Evolutionary conservation across 2,888 invertebrate species (phyloP), one percentile per base, ranked within the genome.

Genomic region (Erebia epiphron): DNA sequence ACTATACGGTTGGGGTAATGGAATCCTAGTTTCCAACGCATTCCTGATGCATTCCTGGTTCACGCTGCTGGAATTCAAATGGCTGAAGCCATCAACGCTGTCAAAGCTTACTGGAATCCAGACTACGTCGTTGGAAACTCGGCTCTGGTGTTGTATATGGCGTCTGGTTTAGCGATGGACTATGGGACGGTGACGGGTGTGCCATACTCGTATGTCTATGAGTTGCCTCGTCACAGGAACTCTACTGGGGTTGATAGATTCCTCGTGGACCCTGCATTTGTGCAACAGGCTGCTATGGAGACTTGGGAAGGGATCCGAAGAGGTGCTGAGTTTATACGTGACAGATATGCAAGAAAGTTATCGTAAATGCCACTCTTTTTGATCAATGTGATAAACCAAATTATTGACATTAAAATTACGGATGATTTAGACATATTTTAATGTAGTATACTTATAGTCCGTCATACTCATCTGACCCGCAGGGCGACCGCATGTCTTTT

Each of bases 151-250:
- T 80, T 95, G 0, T 95, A 95, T 76, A 83, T 89, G 2, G 94
- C 95, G 0, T 82, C 95, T 26, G 96, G 96, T 26, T 94, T 95
- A 41, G 94, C 95, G 76, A 95, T 95, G 79, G 96, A 96, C 79
- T 96, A 95, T 83, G 95, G 95, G 0, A 94, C 94, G 78, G 92
- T 80, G 1, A 86, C 89, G 7, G 94, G 94, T 0, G 92, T 95
- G 60, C 93, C 94, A 0, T 83, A 96, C 13, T 82, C 95, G 0
- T 96, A 95, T 74, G 95, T 95, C 4, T 92, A 95, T 79, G 96
- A 96, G 83, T 80, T 96, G 70, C 95, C 96, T 0, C 94, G 94
- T 67, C 94, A 95, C 50, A 79, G 83, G n/a, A 78, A 80, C 4
- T 85, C 84, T 1, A 75, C 78, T 0, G 50, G 83, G 41, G 7